Base-by-base conservation (phyloP, 1,140 invertebrate genomes). In the Papilio polytes region DNA sequence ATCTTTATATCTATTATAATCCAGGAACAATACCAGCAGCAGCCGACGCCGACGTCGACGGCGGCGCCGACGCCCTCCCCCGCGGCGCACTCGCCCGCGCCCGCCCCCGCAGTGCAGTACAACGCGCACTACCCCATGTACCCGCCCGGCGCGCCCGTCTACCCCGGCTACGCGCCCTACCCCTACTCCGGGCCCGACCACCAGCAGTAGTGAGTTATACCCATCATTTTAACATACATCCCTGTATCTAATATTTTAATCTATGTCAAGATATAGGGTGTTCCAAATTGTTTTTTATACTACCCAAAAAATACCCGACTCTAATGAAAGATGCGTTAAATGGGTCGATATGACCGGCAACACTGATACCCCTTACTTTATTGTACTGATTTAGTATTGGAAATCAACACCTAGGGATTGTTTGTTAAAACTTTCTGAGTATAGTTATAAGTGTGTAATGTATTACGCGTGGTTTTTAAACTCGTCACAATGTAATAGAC, bases 141-240 rank as follows among this genome's bases (percentile, higher is more conserved):
- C 84, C 87, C 89, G 51, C 86, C 86, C 12, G 89, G 89, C 83
- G 77, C 80, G 31, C 84, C 86, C 53, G 82, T 88, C 76, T 90
- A 90, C 85, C 87, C 89, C 77, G 87, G 86, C 7, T 90, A 90
- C 86, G 73, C 80, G 44, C 84, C 86, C 63, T 89, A 91, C 86
- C 86, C 85, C 10, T 89, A 89, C 85, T 85, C 84, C 15, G 83
- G 80, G 74, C 86, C 85, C 41, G 85, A 88, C 13, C 89, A 85
- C 51, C 88, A 90, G 70, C 90, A 90, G 80, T 86, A 85, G 83
- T 81, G 74, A 78, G 85, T 86, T 56, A 84, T 18, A 41, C 3
- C 53, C 53, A 20, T 8, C 6, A 56, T 2, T 48, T 56, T 56
- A 56, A n/a, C 4, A 56, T 56, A 56, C 53, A 56, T 15, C 51